Conservation (phyloP, 2,888 invertebrate species). For the Syritta pipiens region DNA sequence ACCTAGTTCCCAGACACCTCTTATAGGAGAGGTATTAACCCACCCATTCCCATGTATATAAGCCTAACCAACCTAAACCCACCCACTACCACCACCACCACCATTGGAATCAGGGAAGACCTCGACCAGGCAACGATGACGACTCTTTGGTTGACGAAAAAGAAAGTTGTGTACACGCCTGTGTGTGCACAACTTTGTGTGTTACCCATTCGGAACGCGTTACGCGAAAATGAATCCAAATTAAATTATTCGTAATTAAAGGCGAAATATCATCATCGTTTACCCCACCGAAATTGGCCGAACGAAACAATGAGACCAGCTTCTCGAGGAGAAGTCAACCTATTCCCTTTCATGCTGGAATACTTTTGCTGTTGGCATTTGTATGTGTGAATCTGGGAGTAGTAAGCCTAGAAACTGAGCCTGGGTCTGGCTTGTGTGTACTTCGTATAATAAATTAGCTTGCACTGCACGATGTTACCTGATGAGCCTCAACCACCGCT, state of each 20-base stretch:
- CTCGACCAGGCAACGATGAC: neutral
- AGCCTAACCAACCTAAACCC: constrained; percentile 1
- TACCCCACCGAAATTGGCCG: constrained; percentile 23
- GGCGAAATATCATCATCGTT: constrained; percentile 29
- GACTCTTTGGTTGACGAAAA: constrained; percentile 33
- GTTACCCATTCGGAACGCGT: constrained; percentile 53
- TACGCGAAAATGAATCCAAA: constrained; percentile 50
- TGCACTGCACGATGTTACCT: constrained; percentile 70
- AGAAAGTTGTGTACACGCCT: constrained; percentile 49
- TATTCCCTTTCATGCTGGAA: constrained; percentile 32
- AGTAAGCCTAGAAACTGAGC: constrained; percentile 62
- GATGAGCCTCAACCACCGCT: constrained; percentile 54
- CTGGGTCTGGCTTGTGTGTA: constrained; percentile 29
- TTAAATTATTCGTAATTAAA: constrained; percentile 55
- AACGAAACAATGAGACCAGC: neutral
- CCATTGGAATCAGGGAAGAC: constrained; percentile 8
- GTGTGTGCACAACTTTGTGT: constrained; percentile 41
- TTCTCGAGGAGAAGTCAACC: neutral
- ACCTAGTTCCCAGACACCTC: constrained; percentile 53
- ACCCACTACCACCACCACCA: neutral
- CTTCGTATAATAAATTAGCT: constrained; percentile 70
- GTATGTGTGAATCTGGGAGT: constrained; percentile 20
- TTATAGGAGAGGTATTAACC: constrained; percentile 29
- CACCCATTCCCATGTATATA: constrained; percentile 41
- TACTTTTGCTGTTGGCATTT: neutral